These are phyloP conservation scores for Aleadryas rufinucha DNA, from an alignment of 2,113 vertebrate genomes.

Conservation along the genomic window DNA sequence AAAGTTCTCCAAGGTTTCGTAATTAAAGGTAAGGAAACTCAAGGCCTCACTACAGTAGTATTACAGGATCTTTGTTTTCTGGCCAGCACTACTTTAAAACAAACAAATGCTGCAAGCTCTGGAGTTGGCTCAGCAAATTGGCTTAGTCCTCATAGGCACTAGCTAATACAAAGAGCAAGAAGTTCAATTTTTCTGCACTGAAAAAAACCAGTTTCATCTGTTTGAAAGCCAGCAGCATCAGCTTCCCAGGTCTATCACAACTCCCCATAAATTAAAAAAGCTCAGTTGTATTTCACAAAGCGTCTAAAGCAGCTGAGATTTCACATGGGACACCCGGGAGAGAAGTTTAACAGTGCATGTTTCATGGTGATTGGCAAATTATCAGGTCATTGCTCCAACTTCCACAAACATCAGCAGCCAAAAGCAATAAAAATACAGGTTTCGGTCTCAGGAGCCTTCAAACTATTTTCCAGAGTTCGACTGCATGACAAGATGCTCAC, in stretches of 20 bases:
- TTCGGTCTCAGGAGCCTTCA: conserved; percentile 52
- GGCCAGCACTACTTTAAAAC: conserved; percentile 43
- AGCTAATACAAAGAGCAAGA: not conserved
- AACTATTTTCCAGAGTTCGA: conserved; percentile 53
- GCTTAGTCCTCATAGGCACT: not conserved
- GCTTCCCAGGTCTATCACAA: conserved; percentile 25
- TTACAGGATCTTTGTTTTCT: conserved; percentile 4
- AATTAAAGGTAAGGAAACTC: conserved; percentile 32
- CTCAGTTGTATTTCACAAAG: not conserved
- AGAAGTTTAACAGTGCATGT: conserved; percentile 11
- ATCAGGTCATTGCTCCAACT: conserved; percentile 61
- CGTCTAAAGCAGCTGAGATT: not conserved
- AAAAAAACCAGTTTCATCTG: not conserved
- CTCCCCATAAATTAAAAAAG: not conserved
- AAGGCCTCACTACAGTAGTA: not conserved
- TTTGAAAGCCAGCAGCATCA: conserved; percentile 19
- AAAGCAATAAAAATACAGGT: conserved; percentile 63
- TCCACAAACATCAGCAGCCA: conserved; percentile 60
- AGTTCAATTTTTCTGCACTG: not conserved
- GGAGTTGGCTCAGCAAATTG: conserved; percentile 11
- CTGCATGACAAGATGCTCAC: conserved; percentile 46
- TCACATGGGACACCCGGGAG: not conserved
- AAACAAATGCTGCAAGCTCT: conserved; percentile 35
- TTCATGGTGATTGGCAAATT: conserved; percentile 64
- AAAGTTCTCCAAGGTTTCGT: not conserved